Percentiles rank a stretch among this genome's conserved stretches.
phyloP scores from a whole-genome alignment of 2,888 invertebrate species.

The Hemithea aestivaria region DNA sequence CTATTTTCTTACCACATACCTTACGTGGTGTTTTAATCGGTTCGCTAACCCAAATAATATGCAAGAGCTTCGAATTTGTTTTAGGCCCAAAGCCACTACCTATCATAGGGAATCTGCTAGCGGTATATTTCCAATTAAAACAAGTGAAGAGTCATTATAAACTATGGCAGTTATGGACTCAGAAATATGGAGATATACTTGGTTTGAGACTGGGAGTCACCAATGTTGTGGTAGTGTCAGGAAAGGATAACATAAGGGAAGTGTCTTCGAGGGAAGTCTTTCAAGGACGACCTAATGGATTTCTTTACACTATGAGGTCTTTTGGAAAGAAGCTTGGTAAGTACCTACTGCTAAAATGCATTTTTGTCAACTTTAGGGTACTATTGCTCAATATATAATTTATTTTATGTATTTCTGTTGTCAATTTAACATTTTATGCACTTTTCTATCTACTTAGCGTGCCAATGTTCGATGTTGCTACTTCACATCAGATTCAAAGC shows the following conservation, averaged over 20 bases:
- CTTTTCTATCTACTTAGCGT: too few relatives aligned
- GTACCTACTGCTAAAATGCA: conserved; percentile 22
- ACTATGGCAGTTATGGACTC: conserved; percentile 79
- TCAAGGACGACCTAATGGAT: conserved; percentile 85
- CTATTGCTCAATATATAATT: too few relatives aligned
- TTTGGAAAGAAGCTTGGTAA: conserved; percentile 84
- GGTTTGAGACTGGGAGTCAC: conserved; percentile 82
- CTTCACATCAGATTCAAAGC: too few relatives aligned
- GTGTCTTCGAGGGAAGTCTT: conserved; percentile 82
- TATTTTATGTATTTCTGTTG: too few relatives aligned
- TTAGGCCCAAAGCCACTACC: conserved; percentile 59
- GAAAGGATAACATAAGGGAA: conserved; percentile 81
- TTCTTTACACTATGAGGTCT: conserved; percentile 83
- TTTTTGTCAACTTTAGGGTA: background rate
- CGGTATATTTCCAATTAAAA: conserved; percentile 48
- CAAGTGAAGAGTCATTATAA: conserved; percentile 69
- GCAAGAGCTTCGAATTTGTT: conserved; percentile 30
- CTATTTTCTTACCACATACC: too few relatives aligned
- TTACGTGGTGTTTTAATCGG: too few relatives aligned
- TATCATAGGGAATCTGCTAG: conserved; percentile 57
- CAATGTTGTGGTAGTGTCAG: conserved; percentile 81
- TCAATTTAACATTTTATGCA: too few relatives aligned
- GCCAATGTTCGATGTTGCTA: too few relatives aligned
- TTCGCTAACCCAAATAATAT: too few relatives aligned
- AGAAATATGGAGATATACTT: conserved; percentile 81